Percentiles rank a stretch among this genome's conserved stretches.
These are phyloP conservation scores for Diabrotica virgifera DNA, from an alignment of 1,140 invertebrate genomes.

Conservation along the genomic window DNA sequence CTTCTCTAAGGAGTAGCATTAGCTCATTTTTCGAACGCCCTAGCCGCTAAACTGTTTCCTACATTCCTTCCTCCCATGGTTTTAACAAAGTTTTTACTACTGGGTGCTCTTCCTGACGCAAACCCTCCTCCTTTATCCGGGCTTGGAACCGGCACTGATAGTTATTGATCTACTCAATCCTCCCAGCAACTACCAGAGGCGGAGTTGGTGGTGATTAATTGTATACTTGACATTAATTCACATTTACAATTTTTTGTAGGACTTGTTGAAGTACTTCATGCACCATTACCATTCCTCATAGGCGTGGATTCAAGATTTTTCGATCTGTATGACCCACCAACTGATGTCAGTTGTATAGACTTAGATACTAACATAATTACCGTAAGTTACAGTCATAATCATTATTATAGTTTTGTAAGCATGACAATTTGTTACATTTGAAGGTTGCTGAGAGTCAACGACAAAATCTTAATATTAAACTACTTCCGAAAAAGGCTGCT, in stretches of 20 bases:
- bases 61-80: no score
- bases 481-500: conserved; percentile 86
- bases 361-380: conserved; percentile 95
- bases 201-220: no score
- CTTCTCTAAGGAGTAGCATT: no score
- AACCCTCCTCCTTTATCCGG: no score
- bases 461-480: conserved; percentile 70
- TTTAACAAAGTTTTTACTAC: no score
- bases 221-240: no score
- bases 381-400: conserved; percentile 45
- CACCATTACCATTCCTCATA: conserved; percentile 95
- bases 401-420: not conserved
- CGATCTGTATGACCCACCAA: conserved; percentile 93
- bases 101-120: no score
- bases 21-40: no score
- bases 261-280: conserved; percentile 84
- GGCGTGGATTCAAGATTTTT: conserved; percentile 97
- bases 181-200: no score
- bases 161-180: no score
- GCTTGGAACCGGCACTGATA: no score
- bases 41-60: no score
- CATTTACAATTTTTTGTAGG: conserved; percentile 45
- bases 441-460: conserved; percentile 86
- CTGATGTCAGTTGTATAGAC: conserved; percentile 97
- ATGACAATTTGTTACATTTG: conserved; percentile 18